phyloP scores from a whole-genome alignment of 2,797 vertebrate genomes.

The Anas bernieri region DNA sequence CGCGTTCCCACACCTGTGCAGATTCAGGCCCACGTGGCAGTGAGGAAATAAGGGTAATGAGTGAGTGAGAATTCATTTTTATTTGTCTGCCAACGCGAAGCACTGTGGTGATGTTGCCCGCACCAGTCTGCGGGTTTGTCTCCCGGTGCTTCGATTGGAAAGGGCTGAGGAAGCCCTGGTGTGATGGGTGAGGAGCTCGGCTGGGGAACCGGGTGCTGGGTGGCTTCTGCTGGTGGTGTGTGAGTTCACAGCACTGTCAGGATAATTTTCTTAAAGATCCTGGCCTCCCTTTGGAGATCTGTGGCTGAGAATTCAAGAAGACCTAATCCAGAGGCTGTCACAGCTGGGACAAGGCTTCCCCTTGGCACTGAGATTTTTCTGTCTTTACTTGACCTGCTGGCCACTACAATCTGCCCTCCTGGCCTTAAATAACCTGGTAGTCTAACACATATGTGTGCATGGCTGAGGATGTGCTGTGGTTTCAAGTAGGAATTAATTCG shows the following conservation, averaged over 20 bases:
- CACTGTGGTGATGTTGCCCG: rapidly evolving
- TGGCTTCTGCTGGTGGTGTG: background rate
- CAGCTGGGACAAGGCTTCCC: background rate
- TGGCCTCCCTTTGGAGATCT: background rate
- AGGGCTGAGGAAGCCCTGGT: background rate
- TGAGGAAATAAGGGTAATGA: background rate
- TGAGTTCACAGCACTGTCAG: background rate
- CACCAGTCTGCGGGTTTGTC: rapidly evolving
- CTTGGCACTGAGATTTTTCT: rapidly evolving
- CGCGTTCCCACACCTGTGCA: background rate
- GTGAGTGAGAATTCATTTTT: background rate
- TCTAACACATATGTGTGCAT: background rate
- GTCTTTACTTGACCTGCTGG: background rate
- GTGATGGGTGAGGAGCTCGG: background rate
- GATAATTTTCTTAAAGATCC: background rate
- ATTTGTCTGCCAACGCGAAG: background rate
- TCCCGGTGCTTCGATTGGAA: background rate
- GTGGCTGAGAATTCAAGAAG: background rate
- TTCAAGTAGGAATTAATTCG: conserved; percentile 41
- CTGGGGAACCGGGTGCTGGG: background rate
- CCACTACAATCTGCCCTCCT: background rate
- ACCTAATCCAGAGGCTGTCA: background rate
- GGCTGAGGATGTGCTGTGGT: background rate
- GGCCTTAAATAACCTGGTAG: background rate
- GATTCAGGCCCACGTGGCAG: background rate